phyloP scores from a whole-genome alignment of 2,797 vertebrate species.

The Myotis vivesi region DNA sequence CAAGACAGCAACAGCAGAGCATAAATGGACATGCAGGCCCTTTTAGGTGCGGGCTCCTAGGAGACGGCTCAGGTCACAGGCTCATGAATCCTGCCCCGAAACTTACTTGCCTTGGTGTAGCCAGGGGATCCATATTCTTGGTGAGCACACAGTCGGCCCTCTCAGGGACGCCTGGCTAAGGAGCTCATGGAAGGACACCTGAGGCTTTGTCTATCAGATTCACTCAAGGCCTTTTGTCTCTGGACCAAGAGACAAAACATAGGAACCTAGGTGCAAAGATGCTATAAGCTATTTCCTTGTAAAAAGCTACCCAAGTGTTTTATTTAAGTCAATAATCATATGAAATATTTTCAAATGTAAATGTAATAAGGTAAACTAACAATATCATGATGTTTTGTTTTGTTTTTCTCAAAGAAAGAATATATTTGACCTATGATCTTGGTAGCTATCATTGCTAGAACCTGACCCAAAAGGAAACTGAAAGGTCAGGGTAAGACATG shows the following conservation, averaged over 20 bases:
- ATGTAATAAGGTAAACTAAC: background rate
- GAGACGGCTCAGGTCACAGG: background rate
- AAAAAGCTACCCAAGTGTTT: conserved; percentile 22
- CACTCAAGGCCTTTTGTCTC: background rate
- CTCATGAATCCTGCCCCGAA: background rate
- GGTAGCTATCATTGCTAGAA: background rate
- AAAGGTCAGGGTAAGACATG: background rate
- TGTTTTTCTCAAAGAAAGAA: background rate
- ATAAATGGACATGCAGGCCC: background rate
- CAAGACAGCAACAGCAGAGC: background rate
- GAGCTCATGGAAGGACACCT: background rate
- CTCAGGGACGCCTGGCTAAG: background rate
- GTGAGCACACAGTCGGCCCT: background rate
- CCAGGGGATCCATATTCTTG: background rate
- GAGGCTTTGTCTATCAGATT: background rate
- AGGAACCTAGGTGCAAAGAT: background rate
- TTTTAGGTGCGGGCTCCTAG: background rate
- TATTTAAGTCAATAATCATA: conserved; percentile 24
- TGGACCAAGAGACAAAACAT: conserved; percentile 3
- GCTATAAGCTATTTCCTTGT: conserved; percentile 11
- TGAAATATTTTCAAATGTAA: conserved; percentile 27
- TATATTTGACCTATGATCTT: conserved; percentile 3
- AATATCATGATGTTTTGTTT: background rate
- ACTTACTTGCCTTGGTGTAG: background rate
- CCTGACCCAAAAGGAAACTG: background rate